Evolutionary conservation across 2,113 vertebrate genomes (phyloP).

Genomic region (Potamarius usumacintae): DNA sequence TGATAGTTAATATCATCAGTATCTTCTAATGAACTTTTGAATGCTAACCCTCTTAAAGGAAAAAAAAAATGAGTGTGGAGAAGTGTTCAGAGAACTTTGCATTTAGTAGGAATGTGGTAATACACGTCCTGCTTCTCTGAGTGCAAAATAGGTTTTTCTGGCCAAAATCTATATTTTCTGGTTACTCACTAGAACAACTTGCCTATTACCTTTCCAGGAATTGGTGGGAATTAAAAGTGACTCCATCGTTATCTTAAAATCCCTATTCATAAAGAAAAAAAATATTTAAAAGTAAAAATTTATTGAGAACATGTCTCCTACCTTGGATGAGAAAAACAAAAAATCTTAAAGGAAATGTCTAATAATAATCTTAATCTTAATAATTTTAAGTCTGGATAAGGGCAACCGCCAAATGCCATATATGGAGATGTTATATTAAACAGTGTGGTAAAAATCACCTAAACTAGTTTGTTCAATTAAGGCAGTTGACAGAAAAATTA

Average conservation of each 20-base stretch:
- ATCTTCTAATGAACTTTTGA: background rate
- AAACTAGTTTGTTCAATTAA: constrained; percentile 8
- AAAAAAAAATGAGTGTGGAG: too few relatives aligned
- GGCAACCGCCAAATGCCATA: too few relatives aligned
- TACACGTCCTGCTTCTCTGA: background rate
- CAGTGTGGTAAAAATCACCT: background rate
- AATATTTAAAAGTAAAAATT: background rate
- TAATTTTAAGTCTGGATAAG: background rate
- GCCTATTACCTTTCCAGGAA: background rate
- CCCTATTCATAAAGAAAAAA: background rate
- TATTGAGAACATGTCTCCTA: background rate
- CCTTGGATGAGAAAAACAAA: background rate
- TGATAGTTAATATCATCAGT: background rate
- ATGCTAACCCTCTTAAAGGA: background rate
- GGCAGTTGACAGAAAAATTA: background rate
- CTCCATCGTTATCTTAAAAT: background rate
- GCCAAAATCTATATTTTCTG: constrained; percentile 23
- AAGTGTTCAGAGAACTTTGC: background rate
- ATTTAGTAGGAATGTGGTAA: background rate
- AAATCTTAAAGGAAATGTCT: background rate
- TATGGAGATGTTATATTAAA: background rate
- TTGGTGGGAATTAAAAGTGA: background rate
- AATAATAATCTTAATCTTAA: background rate
- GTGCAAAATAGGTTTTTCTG: background rate
- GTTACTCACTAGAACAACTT: constrained; percentile 6